These are phyloP conservation scores for Oryzias javanicus DNA, from an alignment of 2,113 vertebrate species.

Conservation along the genomic window DNA sequence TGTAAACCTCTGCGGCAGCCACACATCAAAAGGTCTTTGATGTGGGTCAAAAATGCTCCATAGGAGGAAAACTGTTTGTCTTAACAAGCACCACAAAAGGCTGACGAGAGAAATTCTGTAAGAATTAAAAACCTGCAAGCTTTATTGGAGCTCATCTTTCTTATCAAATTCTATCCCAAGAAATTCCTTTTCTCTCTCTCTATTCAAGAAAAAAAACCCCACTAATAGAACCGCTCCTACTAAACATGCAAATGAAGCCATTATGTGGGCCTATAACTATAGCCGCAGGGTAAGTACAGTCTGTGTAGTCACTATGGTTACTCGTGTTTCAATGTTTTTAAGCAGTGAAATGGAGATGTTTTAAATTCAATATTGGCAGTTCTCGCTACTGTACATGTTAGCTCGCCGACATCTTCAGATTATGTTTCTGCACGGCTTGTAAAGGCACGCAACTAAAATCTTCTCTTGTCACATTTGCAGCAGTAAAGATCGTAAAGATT, in stretches of 20 bases:
- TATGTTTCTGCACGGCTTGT: too few relatives aligned
- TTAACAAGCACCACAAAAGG: slow-evolving; percentile 37
- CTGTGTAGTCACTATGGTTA: slow-evolving; percentile 20
- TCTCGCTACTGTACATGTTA: not conserved
- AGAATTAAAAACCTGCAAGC: slow-evolving; percentile 8
- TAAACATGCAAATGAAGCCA: slow-evolving; percentile 18
- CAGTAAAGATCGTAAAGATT: too few relatives aligned
- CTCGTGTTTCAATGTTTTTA: slow-evolving; percentile 11
- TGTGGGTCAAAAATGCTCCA: slow-evolving; percentile 31
- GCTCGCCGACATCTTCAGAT: not conserved
- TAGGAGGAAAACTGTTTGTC: slow-evolving; percentile 15
- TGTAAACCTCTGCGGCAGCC: slow-evolving; percentile 15
- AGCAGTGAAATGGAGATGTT: not conserved
- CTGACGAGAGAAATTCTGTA: slow-evolving; percentile 8
- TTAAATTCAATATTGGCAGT: not conserved
- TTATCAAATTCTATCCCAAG: too few relatives aligned
- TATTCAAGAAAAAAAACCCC: slow-evolving; percentile 1
- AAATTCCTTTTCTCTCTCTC: not conserved
- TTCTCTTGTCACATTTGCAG: not conserved
- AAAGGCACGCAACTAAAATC: not conserved
- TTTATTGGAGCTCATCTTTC: too few relatives aligned
- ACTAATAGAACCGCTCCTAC: not conserved
- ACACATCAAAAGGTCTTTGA: slow-evolving; percentile 48
- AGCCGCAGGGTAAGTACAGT: not conserved
- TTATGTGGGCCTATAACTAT: slow-evolving; percentile 10